These are phyloP conservation scores for Cotesia glomerata DNA, from an alignment of 1,140 invertebrate species.

Conservation along the genomic window DNA sequence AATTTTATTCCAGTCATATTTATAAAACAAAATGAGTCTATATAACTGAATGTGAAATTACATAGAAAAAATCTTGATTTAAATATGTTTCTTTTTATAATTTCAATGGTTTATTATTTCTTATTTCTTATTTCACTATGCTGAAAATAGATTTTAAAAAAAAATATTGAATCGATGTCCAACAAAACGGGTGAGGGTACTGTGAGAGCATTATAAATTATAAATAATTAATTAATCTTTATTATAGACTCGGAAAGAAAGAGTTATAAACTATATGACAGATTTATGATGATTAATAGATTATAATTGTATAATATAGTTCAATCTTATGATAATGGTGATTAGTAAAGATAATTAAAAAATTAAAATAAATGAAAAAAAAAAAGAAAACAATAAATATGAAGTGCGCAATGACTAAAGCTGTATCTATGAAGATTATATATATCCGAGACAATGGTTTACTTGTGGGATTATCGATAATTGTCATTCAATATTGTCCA, in stretches of 20 bases:
- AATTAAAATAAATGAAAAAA: neutral
- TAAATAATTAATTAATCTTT: neutral
- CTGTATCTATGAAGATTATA: slow-evolving; percentile 4
- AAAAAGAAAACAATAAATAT: neutral
- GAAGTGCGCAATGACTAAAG: neutral
- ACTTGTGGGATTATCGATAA: slow-evolving; percentile 1
- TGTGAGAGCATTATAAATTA: too few species aligned
- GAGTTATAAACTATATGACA: neutral
- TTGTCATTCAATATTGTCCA: slow-evolving; percentile 1
- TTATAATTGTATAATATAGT: slow-evolving; percentile 2
- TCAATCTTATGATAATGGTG: neutral
- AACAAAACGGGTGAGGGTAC: too few species aligned
- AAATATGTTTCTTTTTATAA: too few species aligned
- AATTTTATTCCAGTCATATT: too few species aligned
- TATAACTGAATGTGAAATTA: too few species aligned
- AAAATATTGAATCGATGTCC: too few species aligned
- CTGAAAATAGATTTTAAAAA: too few species aligned
- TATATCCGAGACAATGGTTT: slow-evolving; percentile 9
- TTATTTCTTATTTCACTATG: too few species aligned
- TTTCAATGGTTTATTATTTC: too few species aligned
- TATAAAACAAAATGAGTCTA: too few species aligned
- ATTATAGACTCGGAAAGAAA: neutral
- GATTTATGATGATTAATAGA: neutral
- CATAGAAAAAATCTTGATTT: too few species aligned
- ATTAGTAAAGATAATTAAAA: neutral